Evolutionary conservation across 2,888 invertebrate species (phyloP).

Genomic region (Cancer borealis): DNA sequence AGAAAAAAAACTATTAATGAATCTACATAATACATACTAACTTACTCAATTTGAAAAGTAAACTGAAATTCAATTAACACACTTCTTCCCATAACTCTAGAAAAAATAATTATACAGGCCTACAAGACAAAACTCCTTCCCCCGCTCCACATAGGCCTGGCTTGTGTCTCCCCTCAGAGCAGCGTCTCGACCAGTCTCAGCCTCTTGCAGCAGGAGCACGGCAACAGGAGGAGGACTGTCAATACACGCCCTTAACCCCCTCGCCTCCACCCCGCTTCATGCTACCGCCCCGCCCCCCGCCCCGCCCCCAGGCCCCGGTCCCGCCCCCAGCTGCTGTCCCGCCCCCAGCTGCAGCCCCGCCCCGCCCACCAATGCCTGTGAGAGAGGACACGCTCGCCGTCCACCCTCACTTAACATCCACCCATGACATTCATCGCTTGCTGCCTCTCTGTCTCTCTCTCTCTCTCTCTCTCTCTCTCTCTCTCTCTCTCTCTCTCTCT

Average conservation of each 20-base stretch:
- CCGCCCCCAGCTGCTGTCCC: not conserved
- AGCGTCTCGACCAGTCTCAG: too few relatives aligned
- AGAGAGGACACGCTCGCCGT: not conserved
- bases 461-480: slow-evolving; percentile 28
- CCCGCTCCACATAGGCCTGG: not conserved
- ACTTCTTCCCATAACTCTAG: not conserved
- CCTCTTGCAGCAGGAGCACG: not conserved
- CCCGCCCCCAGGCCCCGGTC: not conserved
- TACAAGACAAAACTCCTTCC: too few relatives aligned
- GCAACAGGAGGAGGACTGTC: slow-evolving; percentile 43
- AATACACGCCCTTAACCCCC: not conserved
- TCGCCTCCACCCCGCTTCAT: not conserved
- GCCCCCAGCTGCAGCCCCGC: not conserved
- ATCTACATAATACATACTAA: not conserved
- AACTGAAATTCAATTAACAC: not conserved
- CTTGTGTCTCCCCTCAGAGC: not conserved
- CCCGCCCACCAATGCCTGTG: not conserved
- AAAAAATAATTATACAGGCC: too few relatives aligned
- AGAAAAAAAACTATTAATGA: not conserved
- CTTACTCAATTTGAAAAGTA: not conserved
- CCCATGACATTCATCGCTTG: not conserved
- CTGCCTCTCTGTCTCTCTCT: slow-evolving; percentile 35
- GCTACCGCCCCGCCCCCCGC: not conserved
- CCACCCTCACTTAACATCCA: slow-evolving; percentile 6
- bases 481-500: not conserved